Base-by-base conservation (phyloP, 2,888 invertebrate species). In the Amiota communis region DNA sequence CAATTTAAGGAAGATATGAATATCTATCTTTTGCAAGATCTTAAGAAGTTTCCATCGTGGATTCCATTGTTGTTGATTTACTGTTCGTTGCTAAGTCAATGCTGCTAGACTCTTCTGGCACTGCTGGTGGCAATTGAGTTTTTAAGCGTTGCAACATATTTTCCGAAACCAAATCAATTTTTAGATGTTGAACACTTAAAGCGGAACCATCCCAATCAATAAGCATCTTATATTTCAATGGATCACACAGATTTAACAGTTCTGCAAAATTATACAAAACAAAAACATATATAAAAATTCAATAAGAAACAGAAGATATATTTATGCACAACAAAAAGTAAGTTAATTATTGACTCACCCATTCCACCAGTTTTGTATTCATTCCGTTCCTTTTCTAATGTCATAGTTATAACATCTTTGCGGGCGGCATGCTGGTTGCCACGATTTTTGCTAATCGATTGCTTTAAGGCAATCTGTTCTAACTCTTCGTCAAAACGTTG, bases 401-500 rank as follows among this genome's bases (percentile, higher is more conserved):
- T 95, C 81, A 96, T 93, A 81, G 93, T 93, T 64, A 97, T 94
- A 11, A 94, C 92, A 88, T 95, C 94, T 88, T 95, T 93, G 75
- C 97, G 91, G 78, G 93, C 94, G 0, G 94, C 95, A 89, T 97
- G 96, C 85, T 96, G 96, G 79, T 92, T 93, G 80, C 93, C 93
- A 70, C 95, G 92, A 77, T 86, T 81, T 74, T 90, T 90, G 73
- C 93, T 92, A 49, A 97, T 92, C 0, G 94, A 94, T 85, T 95
- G 94, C 85, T 96, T 96, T 15, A 96, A 89, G 13, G 91, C 90
- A 77, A 97, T 96, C 87, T 95, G 95, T 81, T 94, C 93, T 53
- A 96, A 87, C 89, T 96, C 96, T 63, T 94, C 94, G 75, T 95
- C 93, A 88, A 96, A 95, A 70, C 94, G 90, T 12, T 90, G 86